Evolutionary conservation across 2,888 invertebrate species (phyloP).

Genomic region (Drosophila kuntzei): DNA sequence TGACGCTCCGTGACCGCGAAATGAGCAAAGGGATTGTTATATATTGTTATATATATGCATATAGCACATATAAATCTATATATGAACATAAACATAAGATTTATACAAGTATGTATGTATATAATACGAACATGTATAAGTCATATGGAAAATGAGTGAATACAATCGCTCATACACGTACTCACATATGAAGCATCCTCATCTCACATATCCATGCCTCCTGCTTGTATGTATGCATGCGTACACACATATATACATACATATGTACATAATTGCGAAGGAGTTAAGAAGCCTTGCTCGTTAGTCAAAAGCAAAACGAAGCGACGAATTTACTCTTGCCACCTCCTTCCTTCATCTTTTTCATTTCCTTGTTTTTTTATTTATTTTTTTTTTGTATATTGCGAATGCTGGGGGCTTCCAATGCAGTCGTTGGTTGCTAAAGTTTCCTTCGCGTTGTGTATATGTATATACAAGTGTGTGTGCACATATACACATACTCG

Average conservation of each 20-base stretch:
- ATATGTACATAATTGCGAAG: conserved; percentile 66
- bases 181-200: conserved; percentile 9
- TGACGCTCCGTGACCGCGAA: conserved; percentile 34
- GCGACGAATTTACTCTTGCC: conserved; percentile 24
- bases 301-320: conserved; percentile 60
- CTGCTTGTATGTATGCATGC: not conserved
- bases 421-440: conserved; percentile 40
- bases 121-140: not conserved
- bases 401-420: conserved; percentile 53
- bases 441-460: conserved; percentile 19
- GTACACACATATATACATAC: conserved; percentile 16
- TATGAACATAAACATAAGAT: not conserved
- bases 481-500: not conserved
- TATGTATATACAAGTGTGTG: not conserved
- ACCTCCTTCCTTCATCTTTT: not conserved
- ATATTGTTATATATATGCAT: not conserved
- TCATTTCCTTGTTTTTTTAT: conserved; percentile 2
- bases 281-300: conserved; percentile 71
- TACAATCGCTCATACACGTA: conserved; percentile 2
- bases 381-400: conserved; percentile 1
- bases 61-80: not conserved
- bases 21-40: conserved; percentile 49
- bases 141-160: conserved; percentile 6
- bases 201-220: conserved; percentile 9
- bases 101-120: not conserved